Evolutionary conservation across 2,113 vertebrate genomes (phyloP), one percentile per base, ranked within the genome.

Genomic region (Heterocephalus glaber): DNA sequence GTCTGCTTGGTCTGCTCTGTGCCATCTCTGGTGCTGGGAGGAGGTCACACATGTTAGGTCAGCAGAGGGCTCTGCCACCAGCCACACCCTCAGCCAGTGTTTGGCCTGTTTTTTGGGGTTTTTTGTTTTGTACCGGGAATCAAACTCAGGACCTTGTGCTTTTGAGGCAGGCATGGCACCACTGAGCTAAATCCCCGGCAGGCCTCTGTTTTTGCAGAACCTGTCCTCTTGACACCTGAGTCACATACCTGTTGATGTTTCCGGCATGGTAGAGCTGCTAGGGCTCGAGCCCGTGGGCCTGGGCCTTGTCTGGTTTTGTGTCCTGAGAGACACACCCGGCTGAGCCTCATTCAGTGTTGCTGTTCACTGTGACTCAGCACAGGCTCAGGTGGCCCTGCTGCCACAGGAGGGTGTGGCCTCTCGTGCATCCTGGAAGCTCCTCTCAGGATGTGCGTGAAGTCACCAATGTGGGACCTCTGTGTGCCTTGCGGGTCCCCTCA

Each of bases 251-350:
- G 2, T 30, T 38, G 0, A 24, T 14, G 14, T 74, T 12, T 35
- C 44, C 79, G 1, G 3, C 76, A 24, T 17, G 47, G n/a, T 1
- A 2, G 58, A 49, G 14, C 7, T 14, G 5, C 0, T 3, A 47
- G 70, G 63, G 7, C 28, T 5, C 38, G 4, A 8, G 41, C 8
- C 7, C 0, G 0, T 5, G 83, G 9, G 33, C 33, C 2, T 5
- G 28, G 72, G 30, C 76, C 70, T 54, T 0, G 0, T 20, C 17
- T 35, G 68, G 89, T 10, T 24, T 70, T 41, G 22, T 35, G 65
- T n/a, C 33, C 22, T n/a, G 33, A 22, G n/a, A 56, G 35, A 4
- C 60, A 60, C 2, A 2, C 44, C 5, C 22, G 7, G 44, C 8
- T 20, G 38, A 13, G 65, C 30, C 1, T 52, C 12, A 6, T 41